A percentile compares a stretch with the other conserved stretches of the same genome.
These are phyloP conservation scores for Alectoris magna DNA, from an alignment of 2,797 vertebrate species.

Conservation along the genomic window DNA sequence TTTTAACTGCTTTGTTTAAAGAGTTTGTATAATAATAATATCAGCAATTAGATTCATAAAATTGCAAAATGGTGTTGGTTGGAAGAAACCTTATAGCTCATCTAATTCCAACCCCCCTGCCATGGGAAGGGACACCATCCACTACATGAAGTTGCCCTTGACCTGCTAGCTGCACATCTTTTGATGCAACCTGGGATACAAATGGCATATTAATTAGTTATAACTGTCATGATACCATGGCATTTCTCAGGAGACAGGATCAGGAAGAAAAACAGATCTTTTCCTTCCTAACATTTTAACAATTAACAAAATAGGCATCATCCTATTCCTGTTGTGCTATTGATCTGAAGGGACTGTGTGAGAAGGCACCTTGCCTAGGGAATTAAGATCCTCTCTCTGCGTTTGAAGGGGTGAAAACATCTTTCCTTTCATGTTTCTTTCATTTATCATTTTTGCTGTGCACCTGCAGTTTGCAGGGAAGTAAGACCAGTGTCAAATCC, in stretches of 20 bases:
- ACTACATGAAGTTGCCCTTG: background rate
- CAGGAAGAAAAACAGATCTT: background rate
- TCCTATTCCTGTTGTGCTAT: constrained; percentile 1
- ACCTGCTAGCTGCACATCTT: background rate
- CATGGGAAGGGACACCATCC: no score
- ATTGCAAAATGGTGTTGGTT: background rate
- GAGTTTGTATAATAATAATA: background rate
- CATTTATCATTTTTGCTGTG: constrained; percentile 24
- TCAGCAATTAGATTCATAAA: background rate
- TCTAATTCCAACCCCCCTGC: background rate
- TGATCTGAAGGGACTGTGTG: background rate
- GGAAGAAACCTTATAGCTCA: background rate
- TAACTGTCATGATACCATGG: background rate
- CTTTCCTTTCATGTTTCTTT: background rate
- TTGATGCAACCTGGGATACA: background rate
- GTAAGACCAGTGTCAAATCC: background rate
- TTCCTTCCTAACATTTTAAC: background rate
- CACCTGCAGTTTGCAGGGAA: background rate
- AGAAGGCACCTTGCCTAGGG: background rate
- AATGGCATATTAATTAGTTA: background rate
- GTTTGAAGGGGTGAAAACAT: background rate
- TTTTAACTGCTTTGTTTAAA: background rate
- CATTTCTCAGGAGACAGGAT: background rate
- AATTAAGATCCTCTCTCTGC: background rate
- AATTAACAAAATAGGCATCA: background rate